These are phyloP conservation scores for Neomonachus schauinslandi DNA, from an alignment of 2,113 vertebrate genomes.

Conservation along the genomic window DNA sequence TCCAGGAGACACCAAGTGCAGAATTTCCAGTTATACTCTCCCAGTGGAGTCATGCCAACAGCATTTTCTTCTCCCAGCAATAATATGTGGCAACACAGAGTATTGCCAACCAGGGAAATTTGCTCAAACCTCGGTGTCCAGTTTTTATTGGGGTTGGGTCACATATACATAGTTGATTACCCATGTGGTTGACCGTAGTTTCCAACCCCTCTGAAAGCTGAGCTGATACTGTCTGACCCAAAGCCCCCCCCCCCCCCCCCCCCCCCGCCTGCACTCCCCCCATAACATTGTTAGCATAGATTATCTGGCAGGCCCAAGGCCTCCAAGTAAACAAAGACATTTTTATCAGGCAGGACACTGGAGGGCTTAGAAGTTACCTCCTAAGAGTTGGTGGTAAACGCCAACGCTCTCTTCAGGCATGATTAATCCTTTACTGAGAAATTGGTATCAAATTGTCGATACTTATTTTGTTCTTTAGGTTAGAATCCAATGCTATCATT, in stretches of 20 bases:
- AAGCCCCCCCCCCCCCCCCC: no score
- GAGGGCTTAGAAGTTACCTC: background rate
- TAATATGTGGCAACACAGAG: background rate
- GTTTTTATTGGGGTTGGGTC: background rate
- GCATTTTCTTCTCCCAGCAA: background rate
- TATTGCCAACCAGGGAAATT: background rate
- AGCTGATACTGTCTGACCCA: background rate
- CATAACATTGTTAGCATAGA: background rate
- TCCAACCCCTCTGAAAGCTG: background rate
- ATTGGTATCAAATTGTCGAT: background rate
- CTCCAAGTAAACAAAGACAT: background rate
- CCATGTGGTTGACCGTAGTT: background rate
- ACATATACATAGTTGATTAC: background rate
- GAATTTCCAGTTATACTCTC: background rate
- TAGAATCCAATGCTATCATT: background rate
- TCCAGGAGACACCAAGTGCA: background rate
- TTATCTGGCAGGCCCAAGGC: background rate
- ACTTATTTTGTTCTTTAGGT: background rate
- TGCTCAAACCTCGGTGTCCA: background rate
- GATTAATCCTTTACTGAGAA: background rate
- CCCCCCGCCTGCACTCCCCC: no score
- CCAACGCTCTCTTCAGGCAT: background rate
- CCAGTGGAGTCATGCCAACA: background rate
- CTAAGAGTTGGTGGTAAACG: background rate
- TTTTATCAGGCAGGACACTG: background rate